Evolutionary conservation across 2,888 invertebrate genomes (phyloP).

Genomic region (Resseliella maxima): DNA sequence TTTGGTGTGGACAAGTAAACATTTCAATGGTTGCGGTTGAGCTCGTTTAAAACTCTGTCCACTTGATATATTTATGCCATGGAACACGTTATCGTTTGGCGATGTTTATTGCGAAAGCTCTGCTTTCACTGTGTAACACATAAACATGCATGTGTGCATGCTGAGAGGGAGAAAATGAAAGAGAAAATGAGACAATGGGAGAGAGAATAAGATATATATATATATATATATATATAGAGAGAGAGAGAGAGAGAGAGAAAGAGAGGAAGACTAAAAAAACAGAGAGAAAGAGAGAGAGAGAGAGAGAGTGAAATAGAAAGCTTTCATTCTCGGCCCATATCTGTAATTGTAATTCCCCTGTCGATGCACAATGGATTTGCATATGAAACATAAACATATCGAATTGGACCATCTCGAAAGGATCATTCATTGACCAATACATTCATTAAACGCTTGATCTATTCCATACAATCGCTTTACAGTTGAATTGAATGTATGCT

Average conservation of each 20-base stretch:
- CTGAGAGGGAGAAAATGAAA: background rate
- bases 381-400: constrained; percentile 34
- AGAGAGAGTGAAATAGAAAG: background rate
- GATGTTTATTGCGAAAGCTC: background rate
- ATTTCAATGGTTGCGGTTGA: constrained; percentile 55
- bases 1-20: constrained; percentile 51
- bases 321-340: background rate
- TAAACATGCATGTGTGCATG: background rate
- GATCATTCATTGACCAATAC: constrained; percentile 33
- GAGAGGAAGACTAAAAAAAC: background rate
- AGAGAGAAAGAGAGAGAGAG: background rate
- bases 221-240: background rate
- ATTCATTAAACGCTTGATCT: constrained; percentile 49
- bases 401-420: constrained; percentile 48
- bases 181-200: background rate
- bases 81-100: constrained; percentile 36
- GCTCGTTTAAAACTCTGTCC: constrained; percentile 39
- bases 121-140: background rate
- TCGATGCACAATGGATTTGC: constrained; percentile 49
- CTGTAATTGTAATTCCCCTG: constrained; percentile 44
- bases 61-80: constrained; percentile 43
- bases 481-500: background rate
- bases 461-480: constrained; percentile 1
- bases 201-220: background rate
- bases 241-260: background rate